Base-by-base conservation (phyloP, 2,888 invertebrate genomes). In the Phalera bucephala region DNA sequence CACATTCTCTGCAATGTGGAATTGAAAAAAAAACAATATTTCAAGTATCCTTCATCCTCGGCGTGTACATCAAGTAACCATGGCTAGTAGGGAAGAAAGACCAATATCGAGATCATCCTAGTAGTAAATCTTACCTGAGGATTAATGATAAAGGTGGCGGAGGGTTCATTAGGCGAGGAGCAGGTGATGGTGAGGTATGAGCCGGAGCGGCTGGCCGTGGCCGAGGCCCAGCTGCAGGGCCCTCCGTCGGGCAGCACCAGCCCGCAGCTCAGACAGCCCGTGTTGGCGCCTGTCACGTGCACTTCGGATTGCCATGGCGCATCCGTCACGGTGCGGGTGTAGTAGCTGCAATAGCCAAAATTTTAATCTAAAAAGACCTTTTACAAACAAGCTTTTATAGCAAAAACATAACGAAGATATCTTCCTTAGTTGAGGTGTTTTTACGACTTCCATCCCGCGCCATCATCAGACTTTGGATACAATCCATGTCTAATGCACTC, bases 131-230 rank as follows among this genome's bases (percentile, higher is more conserved):
- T 65, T 31, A 89, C 90, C 67, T 72, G 58, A 0, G 91, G 80
- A 45, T 91, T 75, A 36, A 89, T 77, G 32, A 95, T 80, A 36
- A 73, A 88, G 0, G 91, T 85, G 22, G 90, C 91, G 0, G 85
- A 61, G 0, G 94, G 94, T 60, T 93, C 93, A 0, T 93, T 91
- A 0, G 94, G 94, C 1, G 95, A 97, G 8, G 80, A 80, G 71
- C 97, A 98, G 8, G 91, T 91, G 54, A 96, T 81, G 2, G 93
- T 90, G 60, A 94, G 93, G 78, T 92, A 93, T 0, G 92, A 88
- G n/a, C 90, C 92, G 6, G 81, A 85, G 4, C 73, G 86, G 57
- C 95, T 95, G 55, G 94, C 92, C 0, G 88, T 82, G 0, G 93
- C 93, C 0, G 81, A 59, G 8, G 92, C 94, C 74, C 92, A 93